Evolutionary conservation across 2,888 invertebrate genomes (phyloP), one percentile per base, ranked within the genome.

Genomic region (Biston betularia): DNA sequence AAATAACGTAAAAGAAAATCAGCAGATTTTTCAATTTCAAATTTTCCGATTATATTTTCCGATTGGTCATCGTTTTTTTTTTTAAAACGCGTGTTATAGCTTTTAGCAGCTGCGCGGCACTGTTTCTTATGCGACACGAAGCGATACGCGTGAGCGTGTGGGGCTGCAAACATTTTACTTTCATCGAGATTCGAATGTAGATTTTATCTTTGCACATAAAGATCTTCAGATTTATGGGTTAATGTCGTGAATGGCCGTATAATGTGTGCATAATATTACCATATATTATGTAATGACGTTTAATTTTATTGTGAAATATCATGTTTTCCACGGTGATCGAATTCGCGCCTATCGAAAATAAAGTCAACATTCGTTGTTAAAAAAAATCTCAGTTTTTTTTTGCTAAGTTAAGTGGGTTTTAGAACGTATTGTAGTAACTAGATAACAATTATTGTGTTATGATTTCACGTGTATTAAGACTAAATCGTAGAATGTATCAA

Each of bases 101-200:
- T 82, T 83, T 86, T 86, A 87, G 80, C 80, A 79, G 58, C 80
- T 64, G 62, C 86, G 80, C 89, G 85, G 76, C 77, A 91, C 90
- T 90, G 89, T 74, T 76, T 66, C 68, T 75, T 80, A 79, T 75
- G 72, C 81, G 79, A 79, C 79, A 78, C 35, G 53, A 81, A 77
- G 70, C 76, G 78, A 80, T 70, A 70, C 72, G 69, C 77, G 74
- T 71, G 63, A 69, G 66, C 71, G 81, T 79, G 82, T 80, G 89
- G 80, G 84, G 86, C 82, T 68, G 66, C 66, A 69, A 87, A 86
- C 87, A 83, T 86, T 87, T 78, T 77, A 82, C 86, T 86, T 86
- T 85, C 85, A 75, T 81, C 52, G 50, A n/a, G 48, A 60, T 62
- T 53, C 42, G 2, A 14, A 62, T 62, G 50, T 48, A 34, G 57